Evolutionary conservation across 2,113 vertebrate species (phyloP), one percentile per base, ranked within the genome.

Genomic region (Leptodactylus fuscus): DNA sequence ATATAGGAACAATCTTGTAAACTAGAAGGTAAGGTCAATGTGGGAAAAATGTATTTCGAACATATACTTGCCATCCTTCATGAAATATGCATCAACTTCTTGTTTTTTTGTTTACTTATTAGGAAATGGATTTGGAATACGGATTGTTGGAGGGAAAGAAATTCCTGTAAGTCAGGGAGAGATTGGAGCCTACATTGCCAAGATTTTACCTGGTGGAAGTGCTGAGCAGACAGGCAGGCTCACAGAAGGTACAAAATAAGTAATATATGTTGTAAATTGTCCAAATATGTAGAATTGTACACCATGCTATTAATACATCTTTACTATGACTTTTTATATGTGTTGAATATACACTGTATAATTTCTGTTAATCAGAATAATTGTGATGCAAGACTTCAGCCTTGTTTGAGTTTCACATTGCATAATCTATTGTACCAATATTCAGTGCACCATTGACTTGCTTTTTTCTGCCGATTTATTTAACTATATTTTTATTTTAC

Each of bases 101-200:
- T 12, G 60, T 20, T 32, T 44, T 2, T 55, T 32, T 60, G 75
- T 84, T 85, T 89, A 77, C 88, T 16, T 88, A 88, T 79, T 88
- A 99, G 98, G 98, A 34, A 97, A 96, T 55, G 98, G 98, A 82
- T 94, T 99, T 87, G 98, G 98, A 77, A 97, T 99, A 82, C 93
- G 95, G 88, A 93, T 99, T 83, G 96, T 99, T 44, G 98, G 98
- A 81, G 98, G 98, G 24, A 99, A 99, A 90, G 97, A 97, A 91
- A 97, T 99, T 88, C 97, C 97, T 18, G 97, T 97, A 85, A 93
- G 93, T 87, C 89, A 90, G 41, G 95, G 96, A 87, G 97, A 99
- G 92, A 98, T 95, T 81, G 98, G 98, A 92, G 97, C 98, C 62
- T 99, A 99, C 84, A 94, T 99, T 87, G 97, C 97, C 87, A 97